Percentiles rank a stretch among this genome's conserved stretches.
Evolutionary conservation across 2,888 invertebrate species (phyloP).

Genomic region (Kryphioiulus occultus): DNA sequence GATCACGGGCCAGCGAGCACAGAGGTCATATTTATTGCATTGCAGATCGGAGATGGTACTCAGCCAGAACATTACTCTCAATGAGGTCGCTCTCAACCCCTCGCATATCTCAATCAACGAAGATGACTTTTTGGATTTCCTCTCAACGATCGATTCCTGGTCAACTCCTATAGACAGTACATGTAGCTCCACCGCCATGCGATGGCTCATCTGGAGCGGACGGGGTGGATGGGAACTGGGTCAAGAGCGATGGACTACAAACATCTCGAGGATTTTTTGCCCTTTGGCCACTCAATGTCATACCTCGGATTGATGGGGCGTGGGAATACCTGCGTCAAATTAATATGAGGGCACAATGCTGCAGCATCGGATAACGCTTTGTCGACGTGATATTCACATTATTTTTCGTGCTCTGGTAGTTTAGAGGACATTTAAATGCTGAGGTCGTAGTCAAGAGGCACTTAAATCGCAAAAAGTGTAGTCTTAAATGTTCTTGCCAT

Average conservation of each 20-base stretch:
- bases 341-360: too few species aligned
- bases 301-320: background rate
- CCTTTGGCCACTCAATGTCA: background rate
- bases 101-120: background rate
- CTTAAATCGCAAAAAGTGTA: too few species aligned
- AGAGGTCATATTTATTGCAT: background rate
- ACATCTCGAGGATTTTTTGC: background rate
- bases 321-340: too few species aligned
- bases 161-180: too few species aligned
- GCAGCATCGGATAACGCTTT: too few species aligned
- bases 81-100: background rate
- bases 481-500: too few species aligned
- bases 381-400: too few species aligned
- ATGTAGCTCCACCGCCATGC: too few species aligned
- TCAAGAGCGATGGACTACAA: background rate
- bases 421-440: too few species aligned
- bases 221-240: background rate
- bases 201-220: background rate
- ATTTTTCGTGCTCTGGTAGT: too few species aligned
- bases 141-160: background rate
- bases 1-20: background rate
- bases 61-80: background rate
- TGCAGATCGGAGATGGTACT: constrained; percentile 1
- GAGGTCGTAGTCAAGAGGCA: too few species aligned
- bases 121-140: background rate